Evolutionary conservation across 2,113 vertebrate species (phyloP).

Genomic region (Onychostruthus taczanowskii): DNA sequence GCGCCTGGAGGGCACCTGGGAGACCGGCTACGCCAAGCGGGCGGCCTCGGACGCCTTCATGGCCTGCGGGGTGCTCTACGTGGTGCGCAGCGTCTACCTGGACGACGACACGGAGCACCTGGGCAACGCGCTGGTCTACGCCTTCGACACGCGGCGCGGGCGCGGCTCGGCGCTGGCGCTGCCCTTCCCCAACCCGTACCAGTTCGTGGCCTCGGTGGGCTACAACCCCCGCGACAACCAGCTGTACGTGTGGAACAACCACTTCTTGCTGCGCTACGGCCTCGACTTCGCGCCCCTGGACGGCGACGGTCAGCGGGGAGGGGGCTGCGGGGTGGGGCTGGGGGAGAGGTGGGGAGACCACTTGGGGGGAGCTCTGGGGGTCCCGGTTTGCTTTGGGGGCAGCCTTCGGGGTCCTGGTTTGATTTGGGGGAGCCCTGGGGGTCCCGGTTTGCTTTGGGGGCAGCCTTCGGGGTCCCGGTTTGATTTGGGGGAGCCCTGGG

Average conservation of each 20-base stretch:
- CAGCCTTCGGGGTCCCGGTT: too few relatives aligned
- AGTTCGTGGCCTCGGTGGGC: slow-evolving; percentile 91
- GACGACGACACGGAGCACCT: slow-evolving; percentile 91
- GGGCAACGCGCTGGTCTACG: slow-evolving; percentile 87
- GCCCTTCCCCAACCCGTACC: slow-evolving; percentile 93
- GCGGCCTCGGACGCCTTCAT: slow-evolving; percentile 96
- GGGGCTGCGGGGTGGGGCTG: too few relatives aligned
- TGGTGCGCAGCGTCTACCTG: slow-evolving; percentile 89
- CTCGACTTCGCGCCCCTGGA: slow-evolving; percentile 89
- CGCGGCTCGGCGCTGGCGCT: slow-evolving; percentile 80
- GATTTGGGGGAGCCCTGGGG: too few relatives aligned
- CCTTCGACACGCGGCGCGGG: slow-evolving; percentile 89
- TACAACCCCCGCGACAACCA: slow-evolving; percentile 96
- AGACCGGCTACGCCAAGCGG: slow-evolving; percentile 91
- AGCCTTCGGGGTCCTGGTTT: too few relatives aligned
- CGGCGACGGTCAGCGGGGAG: slow-evolving; percentile 74
- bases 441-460: too few relatives aligned
- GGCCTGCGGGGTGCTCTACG: slow-evolving; percentile 90
- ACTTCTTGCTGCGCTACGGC: slow-evolving; percentile 88
- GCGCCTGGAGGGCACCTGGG: slow-evolving; percentile 94
- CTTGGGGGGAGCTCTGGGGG: background rate
- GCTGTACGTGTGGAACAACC: slow-evolving; percentile 97
- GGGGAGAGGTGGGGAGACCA: too few relatives aligned
- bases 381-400: too few relatives aligned
- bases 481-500: too few relatives aligned